A percentile compares a stretch with the other conserved stretches of the same genome.
These are phyloP conservation scores for Drosophila mulleri DNA, from an alignment of 2,888 invertebrate genomes.

Conservation along the genomic window DNA sequence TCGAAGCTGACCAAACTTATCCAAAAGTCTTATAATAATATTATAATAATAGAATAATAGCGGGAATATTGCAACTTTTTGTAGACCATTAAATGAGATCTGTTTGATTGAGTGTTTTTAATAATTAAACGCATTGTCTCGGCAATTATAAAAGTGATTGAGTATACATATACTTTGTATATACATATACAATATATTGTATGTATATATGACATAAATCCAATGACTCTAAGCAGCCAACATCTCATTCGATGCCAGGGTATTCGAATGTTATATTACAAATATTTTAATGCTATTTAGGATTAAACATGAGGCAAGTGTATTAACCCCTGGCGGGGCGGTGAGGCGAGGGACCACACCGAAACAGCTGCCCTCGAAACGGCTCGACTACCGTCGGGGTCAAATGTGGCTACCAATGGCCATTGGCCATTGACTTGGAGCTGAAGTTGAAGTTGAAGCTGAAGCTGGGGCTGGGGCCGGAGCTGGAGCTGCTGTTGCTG, in stretches of 20 bases:
- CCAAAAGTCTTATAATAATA: too few species aligned
- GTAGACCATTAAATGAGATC: too few species aligned
- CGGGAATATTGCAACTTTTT: too few species aligned
- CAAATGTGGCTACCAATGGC: conserved; percentile 51
- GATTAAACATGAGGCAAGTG: conserved; percentile 75
- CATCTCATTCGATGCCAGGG: neutral
- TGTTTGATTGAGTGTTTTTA: too few species aligned
- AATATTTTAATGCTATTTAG: conserved; percentile 80
- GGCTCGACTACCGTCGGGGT: conserved; percentile 53
- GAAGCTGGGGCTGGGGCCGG: conserved; percentile 1
- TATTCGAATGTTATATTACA: conserved; percentile 70
- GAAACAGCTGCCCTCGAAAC: conserved; percentile 38
- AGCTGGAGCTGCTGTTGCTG: conserved; percentile 21
- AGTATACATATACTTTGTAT: too few species aligned
- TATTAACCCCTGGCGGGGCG: conserved; percentile 63
- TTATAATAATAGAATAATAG: too few species aligned
- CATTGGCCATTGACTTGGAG: conserved; percentile 37
- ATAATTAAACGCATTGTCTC: too few species aligned
- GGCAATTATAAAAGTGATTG: too few species aligned
- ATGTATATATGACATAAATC: neutral
- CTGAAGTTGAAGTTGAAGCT: conserved; percentile 3
- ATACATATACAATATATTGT: too few species aligned
- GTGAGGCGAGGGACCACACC: conserved; percentile 48
- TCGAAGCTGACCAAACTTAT: too few species aligned
- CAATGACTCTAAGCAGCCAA: too few species aligned